A percentile compares a stretch with the other conserved stretches of the same genome.
phyloP scores from a whole-genome alignment of 2,888 invertebrate species.

The Scaptomyza caliginosa region DNA sequence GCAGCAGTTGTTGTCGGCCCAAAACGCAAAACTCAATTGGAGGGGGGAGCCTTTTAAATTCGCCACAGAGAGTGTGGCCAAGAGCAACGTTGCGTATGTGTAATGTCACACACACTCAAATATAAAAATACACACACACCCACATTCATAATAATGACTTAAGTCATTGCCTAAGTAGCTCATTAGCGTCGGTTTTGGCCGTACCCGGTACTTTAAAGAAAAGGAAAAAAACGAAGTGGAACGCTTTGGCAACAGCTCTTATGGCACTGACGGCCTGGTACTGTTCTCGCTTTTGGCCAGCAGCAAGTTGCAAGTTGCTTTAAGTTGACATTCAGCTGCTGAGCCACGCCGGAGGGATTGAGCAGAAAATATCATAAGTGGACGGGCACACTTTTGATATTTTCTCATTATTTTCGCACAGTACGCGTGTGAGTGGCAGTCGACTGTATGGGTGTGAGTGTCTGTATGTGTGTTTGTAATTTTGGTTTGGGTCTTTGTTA shows the following conservation, averaged over 20 bases:
- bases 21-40: slow-evolving; percentile 14
- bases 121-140: slow-evolving; percentile 5
- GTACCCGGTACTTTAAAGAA: slow-evolving; percentile 33
- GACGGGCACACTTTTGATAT: slow-evolving; percentile 66
- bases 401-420: slow-evolving; percentile 69
- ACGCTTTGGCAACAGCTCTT: slow-evolving; percentile 1
- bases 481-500: slow-evolving; percentile 75
- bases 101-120: slow-evolving; percentile 41
- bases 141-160: slow-evolving; percentile 63
- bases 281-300: slow-evolving; percentile 50
- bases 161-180: slow-evolving; percentile 75
- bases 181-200: slow-evolving; percentile 67
- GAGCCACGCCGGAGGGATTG: slow-evolving; percentile 31
- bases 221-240: slow-evolving; percentile 31
- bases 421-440: slow-evolving; percentile 54
- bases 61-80: slow-evolving; percentile 17
- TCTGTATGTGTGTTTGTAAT: slow-evolving; percentile 51
- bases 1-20: slow-evolving; percentile 30
- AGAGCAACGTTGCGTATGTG: slow-evolving; percentile 62
- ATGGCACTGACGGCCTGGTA: slow-evolving; percentile 10
- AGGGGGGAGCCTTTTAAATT: not conserved
- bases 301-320: slow-evolving; percentile 61
- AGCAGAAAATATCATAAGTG: slow-evolving; percentile 55
- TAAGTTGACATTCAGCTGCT: slow-evolving; percentile 70
- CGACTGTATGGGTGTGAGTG: slow-evolving; percentile 23